Base-by-base conservation (phyloP, 2,888 invertebrate genomes). In the Acrobeloides nanus region DNA sequence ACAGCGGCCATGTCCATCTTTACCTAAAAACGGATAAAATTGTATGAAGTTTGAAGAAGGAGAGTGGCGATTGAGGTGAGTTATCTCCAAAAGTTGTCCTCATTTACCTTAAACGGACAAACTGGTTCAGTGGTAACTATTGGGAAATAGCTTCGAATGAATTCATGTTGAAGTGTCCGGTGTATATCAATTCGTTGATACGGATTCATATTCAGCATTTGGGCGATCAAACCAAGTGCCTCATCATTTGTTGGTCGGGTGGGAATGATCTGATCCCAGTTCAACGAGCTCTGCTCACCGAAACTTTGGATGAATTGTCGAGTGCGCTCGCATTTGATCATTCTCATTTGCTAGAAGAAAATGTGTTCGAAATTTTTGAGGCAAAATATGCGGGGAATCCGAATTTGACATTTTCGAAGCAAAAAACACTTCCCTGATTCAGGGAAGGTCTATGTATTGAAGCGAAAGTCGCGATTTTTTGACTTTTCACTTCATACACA, bases 1-100 rank as follows among this genome's bases (percentile, higher is more conserved):
- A 69, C 68, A 7, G 64, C 61, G 18, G 59, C 62, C 69, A 69
- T 69, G 50, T 68, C 68, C 51, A 59, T 58, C 47, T 69, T 69
- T 10, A 69, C 64, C 67, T 67, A 24, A 46, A 61, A 49, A 45
- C 12, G 40, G 23, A 39, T 42, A 38, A n/a, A 38, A 35, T n/a
- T n/a, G n/a, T n/a, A n/a, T n/a, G n/a, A n/a, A n/a, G n/a, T n/a
- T n/a, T n/a, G n/a, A 34, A 7, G 15, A 7, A 8, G 7, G 35
- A 10, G 10, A 7, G 8, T 35, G 17, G 10, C 35, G 35, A 8
- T 15, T 29, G 29, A n/a, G n/a, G n/a, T n/a, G n/a, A n/a, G n/a
- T n/a, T n/a, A n/a, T n/a, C n/a, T n/a, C n/a, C n/a, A n/a, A n/a
- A n/a, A n/a, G n/a, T n/a, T n/a, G n/a, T n/a, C n/a, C n/a, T n/a